phyloP scores from a whole-genome alignment of 2,797 vertebrate species.

The Labeo calbasu region DNA sequence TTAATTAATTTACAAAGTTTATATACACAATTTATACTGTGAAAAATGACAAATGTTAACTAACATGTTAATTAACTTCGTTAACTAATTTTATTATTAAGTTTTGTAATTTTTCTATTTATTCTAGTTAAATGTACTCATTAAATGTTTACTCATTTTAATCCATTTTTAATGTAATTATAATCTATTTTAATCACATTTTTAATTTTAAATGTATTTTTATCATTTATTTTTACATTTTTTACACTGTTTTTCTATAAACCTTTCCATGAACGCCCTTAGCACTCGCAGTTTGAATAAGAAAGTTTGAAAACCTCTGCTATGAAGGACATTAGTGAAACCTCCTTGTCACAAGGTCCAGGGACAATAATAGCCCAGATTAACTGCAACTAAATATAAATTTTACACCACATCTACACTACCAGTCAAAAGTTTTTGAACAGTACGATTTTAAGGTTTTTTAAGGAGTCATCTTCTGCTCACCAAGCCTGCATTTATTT shows the following conservation, averaged over 20 bases:
- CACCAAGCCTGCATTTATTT: too few relatives aligned
- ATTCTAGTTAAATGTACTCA: not conserved
- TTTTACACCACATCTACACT: not conserved
- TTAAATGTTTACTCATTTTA: not conserved
- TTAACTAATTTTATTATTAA: not conserved
- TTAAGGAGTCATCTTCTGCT: too few relatives aligned
- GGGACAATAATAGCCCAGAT: not conserved
- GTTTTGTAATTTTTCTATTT: too few relatives aligned
- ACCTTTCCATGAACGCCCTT: not conserved
- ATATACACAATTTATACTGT: not conserved
- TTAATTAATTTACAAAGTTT: not conserved
- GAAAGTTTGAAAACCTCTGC: not conserved
- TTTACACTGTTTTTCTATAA: not conserved
- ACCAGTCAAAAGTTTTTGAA: too few relatives aligned
- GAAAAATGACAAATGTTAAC: not conserved
- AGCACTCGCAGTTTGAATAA: not conserved
- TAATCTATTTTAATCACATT: too few relatives aligned
- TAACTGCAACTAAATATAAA: not conserved
- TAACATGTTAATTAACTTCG: not conserved
- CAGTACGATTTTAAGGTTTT: too few relatives aligned
- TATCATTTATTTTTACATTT: not conserved
- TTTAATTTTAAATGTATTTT: not conserved
- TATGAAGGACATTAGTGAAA: not conserved
- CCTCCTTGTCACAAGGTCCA: not conserved
- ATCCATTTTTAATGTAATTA: not conserved